Evolutionary conservation across 2,888 invertebrate genomes (phyloP).

Genomic region (Tetheella fluctuosa): DNA sequence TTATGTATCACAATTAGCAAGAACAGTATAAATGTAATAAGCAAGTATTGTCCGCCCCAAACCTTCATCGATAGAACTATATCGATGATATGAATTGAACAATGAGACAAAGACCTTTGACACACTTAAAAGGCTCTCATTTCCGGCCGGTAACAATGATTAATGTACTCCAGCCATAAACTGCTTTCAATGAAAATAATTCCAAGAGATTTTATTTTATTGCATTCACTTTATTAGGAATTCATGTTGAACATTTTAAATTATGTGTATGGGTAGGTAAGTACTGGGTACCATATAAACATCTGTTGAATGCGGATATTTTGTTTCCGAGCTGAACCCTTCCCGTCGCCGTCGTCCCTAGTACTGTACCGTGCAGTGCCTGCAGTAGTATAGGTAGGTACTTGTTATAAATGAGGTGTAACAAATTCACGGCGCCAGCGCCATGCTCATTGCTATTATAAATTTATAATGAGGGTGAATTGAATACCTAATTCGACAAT

Average conservation of each 20-base stretch:
- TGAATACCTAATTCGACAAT: not conserved
- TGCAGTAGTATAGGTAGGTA: not conserved
- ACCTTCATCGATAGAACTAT: not conserved
- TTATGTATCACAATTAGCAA: not conserved
- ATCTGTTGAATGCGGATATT: not conserved
- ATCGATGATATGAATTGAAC: slow-evolving; percentile 6
- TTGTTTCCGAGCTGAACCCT: not conserved
- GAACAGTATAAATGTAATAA: not conserved
- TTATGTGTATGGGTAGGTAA: no score
- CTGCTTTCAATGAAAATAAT: not conserved
- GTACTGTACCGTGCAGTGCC: not conserved
- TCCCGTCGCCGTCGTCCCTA: not conserved
- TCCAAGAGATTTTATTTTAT: not conserved
- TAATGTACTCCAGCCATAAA: slow-evolving; percentile 12
- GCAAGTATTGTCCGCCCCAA: not conserved
- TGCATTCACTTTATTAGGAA: not conserved
- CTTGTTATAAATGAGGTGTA: not conserved
- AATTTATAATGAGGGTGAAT: slow-evolving; percentile 1
- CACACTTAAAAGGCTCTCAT: slow-evolving; percentile 18
- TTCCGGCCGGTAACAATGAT: slow-evolving; percentile 26
- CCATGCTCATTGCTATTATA: not conserved
- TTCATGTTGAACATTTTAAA: not conserved
- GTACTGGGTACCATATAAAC: no score
- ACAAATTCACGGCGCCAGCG: not conserved
- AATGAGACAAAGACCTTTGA: slow-evolving; percentile 33